These are phyloP conservation scores for Xanthorhoe spadicearia DNA, from an alignment of 2,888 invertebrate genomes.

Conservation along the genomic window DNA sequence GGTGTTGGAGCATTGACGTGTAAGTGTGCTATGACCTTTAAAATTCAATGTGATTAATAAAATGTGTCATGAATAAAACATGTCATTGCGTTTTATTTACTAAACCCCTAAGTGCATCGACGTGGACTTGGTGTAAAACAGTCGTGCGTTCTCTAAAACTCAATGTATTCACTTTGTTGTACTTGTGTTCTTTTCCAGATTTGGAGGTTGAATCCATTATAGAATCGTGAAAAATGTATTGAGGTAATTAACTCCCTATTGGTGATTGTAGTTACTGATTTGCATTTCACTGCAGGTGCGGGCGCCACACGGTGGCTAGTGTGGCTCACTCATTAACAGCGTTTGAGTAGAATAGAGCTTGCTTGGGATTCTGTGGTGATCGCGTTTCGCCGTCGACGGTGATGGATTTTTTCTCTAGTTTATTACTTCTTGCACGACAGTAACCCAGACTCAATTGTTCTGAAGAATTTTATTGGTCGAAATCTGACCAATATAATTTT, in stretches of 20 bases:
- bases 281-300: constrained; percentile 65
- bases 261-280: constrained; percentile 81
- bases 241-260: constrained; percentile 85
- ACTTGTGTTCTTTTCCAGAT: constrained; percentile 85
- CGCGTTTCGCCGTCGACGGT: constrained; percentile 62
- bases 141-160: constrained; percentile 72
- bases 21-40: too few relatives aligned
- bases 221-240: constrained; percentile 83
- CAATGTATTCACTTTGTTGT: constrained; percentile 83
- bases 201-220: constrained; percentile 84
- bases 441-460: constrained; percentile 4
- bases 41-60: constrained; percentile 21
- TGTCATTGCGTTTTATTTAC: constrained; percentile 38
- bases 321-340: constrained; percentile 62
- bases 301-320: constrained; percentile 45
- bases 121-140: constrained; percentile 83
- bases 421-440: constrained; percentile 22
- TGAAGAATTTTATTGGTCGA: constrained; percentile 2
- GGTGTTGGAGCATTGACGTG: too few relatives aligned
- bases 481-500: not conserved
- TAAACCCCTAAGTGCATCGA: constrained; percentile 49
- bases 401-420: constrained; percentile 60
- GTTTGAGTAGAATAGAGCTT: constrained; percentile 74
- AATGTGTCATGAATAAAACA: constrained; percentile 19
- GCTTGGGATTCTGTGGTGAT: constrained; percentile 73